Evolutionary conservation across 2,113 vertebrate species (phyloP), one percentile per base, ranked within the genome.

Genomic region (Regulus satrapa): DNA sequence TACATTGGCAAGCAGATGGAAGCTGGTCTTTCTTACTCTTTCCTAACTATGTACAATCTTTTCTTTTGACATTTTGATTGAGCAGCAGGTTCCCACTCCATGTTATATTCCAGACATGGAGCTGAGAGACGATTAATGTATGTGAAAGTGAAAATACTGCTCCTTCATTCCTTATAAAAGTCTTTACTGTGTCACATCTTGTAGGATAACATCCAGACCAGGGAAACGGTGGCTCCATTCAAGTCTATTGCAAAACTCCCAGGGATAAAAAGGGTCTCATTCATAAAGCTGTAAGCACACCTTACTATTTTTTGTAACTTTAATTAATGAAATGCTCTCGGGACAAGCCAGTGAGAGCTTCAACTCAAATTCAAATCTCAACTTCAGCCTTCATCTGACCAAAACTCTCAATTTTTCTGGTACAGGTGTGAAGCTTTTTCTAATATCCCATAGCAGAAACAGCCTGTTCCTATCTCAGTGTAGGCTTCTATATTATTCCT

Each of bases 1-100:
- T 88, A 83, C 61, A 8, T 91, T 97, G 96, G 97, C 96, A 97
- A 88, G 87, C 93, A 88, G 62, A 88, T 38, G 25, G 54, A 58
- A 69, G 49, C 87, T 15, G 45, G 71, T 77, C 78, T 72, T 92
- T 94, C 92, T 84, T 89, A 71, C 52, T 81, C 45, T 85, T 95
- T 96, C 88, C 90, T 94, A 89, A 96, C 94, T 81, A 72, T 81
- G 67, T 9, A 78, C 71, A 88, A 43, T 56, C n/a, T 61, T 88
- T 83, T 49, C 66, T 95, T 87, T 73, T 73, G 79, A 66, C 16
- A 26, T 83, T 94, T 87, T 92, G 82, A 56, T 48, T 91, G 41
- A 93, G 94, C 80, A 94, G 95, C 92, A 95, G 40, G 86, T 94
- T 88, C 38, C 61, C 51, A 49, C 52, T 95, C 40, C 10, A 14